Evolutionary conservation across 1,140 invertebrate genomes (phyloP).

Genomic region (Temnothorax curvispinosus): DNA sequence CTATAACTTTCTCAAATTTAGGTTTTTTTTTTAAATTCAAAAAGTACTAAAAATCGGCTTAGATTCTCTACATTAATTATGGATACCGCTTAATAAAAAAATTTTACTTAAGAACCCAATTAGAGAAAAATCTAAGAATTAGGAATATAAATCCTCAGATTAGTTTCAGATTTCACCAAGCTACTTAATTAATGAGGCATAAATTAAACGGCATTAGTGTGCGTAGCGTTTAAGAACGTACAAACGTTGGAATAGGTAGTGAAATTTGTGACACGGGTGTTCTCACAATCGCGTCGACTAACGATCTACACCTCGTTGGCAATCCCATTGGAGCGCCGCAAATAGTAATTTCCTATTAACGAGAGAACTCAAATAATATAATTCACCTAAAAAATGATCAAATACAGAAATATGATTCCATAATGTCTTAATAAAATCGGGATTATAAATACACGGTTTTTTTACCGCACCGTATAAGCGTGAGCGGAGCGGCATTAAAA

Average conservation of each 20-base stretch:
- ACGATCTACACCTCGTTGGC: not conserved
- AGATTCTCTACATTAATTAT: too few relatives aligned
- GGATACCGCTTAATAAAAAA: too few relatives aligned
- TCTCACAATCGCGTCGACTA: not conserved
- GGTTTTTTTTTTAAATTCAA: too few relatives aligned
- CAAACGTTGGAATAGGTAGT: not conserved
- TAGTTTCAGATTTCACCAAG: not conserved
- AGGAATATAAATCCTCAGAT: not conserved
- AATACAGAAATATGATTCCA: not conserved
- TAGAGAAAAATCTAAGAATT: not conserved
- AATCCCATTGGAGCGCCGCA: not conserved
- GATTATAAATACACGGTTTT: slow-evolving; percentile 25
- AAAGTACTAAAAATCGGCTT: too few relatives aligned
- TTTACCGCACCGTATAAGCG: not conserved
- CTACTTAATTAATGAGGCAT: not conserved
- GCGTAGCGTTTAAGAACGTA: slow-evolving; percentile 8
- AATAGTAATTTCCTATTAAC: not conserved
- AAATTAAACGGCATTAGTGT: not conserved
- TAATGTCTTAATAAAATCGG: slow-evolving; percentile 48
- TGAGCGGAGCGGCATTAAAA: slow-evolving; percentile 44
- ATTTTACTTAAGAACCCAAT: too few relatives aligned
- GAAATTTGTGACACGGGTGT: slow-evolving; percentile 1
- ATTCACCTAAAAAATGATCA: not conserved
- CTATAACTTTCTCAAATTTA: too few relatives aligned
- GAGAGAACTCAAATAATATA: not conserved